Evolutionary conservation across 2,113 vertebrate species (phyloP), one percentile per base, ranked within the genome.

Genomic region (Papio anubis): DNA sequence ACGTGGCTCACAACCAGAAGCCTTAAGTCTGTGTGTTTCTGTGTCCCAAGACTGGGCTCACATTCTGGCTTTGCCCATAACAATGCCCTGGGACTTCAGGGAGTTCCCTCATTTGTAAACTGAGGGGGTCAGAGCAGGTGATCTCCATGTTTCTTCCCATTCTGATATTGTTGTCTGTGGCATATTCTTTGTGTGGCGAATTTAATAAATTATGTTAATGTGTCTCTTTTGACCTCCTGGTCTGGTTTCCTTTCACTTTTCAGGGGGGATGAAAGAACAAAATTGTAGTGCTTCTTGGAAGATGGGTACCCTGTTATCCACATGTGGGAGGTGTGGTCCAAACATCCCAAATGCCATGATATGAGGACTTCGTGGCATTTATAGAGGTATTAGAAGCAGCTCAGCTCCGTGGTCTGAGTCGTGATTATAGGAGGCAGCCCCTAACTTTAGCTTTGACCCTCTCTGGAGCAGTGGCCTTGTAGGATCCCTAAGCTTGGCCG

Each of bases 121-220:
- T 5, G 35, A 93, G 72, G 38, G 27, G 7, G 1, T 73, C 55
- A 32, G 73, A 50, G 52, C 57, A 38, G 27, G 25, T 52, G 7
- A 40, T 70, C 48, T 75, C 89, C 27, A 0, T 8, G 27, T 43
- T 72, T 84, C 72, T 40, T 87, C 68, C 40, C 38, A 32, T 92
- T 92, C 75, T 78, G 40, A 57, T 52, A 14, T 82, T 30, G 76
- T 80, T 92, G 91, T 45, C 92, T 79, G 52, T 87, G 27, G 88
- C 91, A 75, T 93, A 48, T 23, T 86, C 90, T 96, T 96, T 90
- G 59, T 96, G 40, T 92, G 85, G 73, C 85, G 30, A 95, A 83
- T 85, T 88, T 85, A 97, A 97, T 97, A 97, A 97, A 98, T 97
- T 94, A 93, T 94, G 66, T 66, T 64, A 43, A 59, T 88, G 10